phyloP scores from a whole-genome alignment of 1,140 invertebrate species.

The Rhynchophorus ferrugineus region DNA sequence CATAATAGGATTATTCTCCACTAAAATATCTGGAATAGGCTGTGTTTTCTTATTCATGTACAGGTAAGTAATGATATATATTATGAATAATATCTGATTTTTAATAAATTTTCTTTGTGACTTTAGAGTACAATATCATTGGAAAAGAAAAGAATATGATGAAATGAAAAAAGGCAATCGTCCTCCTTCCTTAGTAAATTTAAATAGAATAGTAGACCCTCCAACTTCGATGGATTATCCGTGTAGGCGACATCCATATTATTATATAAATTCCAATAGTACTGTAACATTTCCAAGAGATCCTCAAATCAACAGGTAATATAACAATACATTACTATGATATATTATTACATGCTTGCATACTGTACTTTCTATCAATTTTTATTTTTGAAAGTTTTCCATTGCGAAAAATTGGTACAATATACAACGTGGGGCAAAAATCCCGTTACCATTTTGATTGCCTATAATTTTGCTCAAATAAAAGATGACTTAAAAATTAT shows the following conservation, averaged over 20 bases:
- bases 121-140: slow-evolving; percentile 45
- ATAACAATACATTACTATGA: too few relatives aligned
- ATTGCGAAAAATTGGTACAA: not conserved
- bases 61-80: slow-evolving; percentile 27
- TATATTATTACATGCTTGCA: too few relatives aligned
- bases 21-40: slow-evolving; percentile 74
- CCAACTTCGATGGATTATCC: slow-evolving; percentile 33
- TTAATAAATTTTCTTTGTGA: not conserved
- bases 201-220: slow-evolving; percentile 33
- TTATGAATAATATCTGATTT: not conserved
- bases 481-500: too few relatives aligned
- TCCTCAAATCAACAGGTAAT: slow-evolving; percentile 35
- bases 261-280: slow-evolving; percentile 40
- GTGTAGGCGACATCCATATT: slow-evolving; percentile 40
- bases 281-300: slow-evolving; percentile 41
- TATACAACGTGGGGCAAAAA: too few relatives aligned
- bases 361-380: not conserved
- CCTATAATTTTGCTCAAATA: too few relatives aligned
- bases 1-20: slow-evolving; percentile 73
- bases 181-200: slow-evolving; percentile 31
- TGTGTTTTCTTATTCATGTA: slow-evolving; percentile 82
- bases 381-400: not conserved
- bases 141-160: slow-evolving; percentile 41
- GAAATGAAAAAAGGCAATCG: slow-evolving; percentile 33
- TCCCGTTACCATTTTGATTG: too few relatives aligned